Base-by-base conservation (phyloP, 2,888 invertebrate species). In the Polymixis lichenea region DNA sequence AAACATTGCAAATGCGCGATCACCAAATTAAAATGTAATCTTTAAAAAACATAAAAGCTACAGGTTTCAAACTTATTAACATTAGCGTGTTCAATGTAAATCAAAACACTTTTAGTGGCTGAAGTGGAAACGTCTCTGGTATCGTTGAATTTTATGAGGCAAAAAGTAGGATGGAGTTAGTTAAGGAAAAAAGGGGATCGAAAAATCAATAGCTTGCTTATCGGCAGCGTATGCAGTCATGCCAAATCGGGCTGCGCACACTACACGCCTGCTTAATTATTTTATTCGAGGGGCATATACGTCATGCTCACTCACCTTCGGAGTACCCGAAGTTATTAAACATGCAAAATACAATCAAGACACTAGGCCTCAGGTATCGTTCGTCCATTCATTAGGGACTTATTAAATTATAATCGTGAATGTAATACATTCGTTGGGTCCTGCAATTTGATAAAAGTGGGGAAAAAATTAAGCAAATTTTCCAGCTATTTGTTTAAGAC, bases 121-220 rank as follows among this genome's bases (percentile, higher is more conserved):
- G 66, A 62, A 69, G 73, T 85, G 51, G 62, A 73, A 75, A 77
- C 61, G 60, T 79, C 70, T 58, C 22, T 61, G 49, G 53, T 73
- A 75, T 62, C 68, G 72, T 81, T 66, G 64, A 49, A 70, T 75
- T 83, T 83, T 83, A 77, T 72, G 80, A 80, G 80, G 81, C 65
- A 85, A 85, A 89, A 89, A 88, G 85, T 83, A 81, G 84, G 70
- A 89, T 87, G 77, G 86, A 67, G 74, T 76, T 82, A 84, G 79
- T 88, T 70, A 80, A 80, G 78, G 84, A 76, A 86, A 89, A 88
- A 85, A 87, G 91, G 90, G 92, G 87, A 88, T 89, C 72, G 85
- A 86, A 92, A 92, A 93, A 93, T 92, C 93, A 90, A 93, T 93
- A 92, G 79, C 75, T 80, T 89, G 90, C 89, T 91, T 91, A 92